Percentiles rank a stretch among this genome's conserved stretches.
Evolutionary conservation across 2,113 vertebrate genomes (phyloP).

Genomic region (Corythaeola cristata): DNA sequence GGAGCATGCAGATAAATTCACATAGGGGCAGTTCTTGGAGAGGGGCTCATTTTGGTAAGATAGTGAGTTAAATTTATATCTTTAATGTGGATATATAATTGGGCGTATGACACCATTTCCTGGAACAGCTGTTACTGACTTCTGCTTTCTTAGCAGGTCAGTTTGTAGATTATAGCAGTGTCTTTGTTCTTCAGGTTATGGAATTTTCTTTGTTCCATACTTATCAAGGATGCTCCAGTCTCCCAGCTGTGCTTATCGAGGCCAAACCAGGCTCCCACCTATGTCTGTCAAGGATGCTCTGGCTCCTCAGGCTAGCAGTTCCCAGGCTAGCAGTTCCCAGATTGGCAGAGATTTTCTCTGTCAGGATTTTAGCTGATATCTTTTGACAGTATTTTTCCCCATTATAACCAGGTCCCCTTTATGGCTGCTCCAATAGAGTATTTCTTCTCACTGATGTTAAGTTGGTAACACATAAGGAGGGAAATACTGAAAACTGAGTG

Average conservation of each 20-base stretch:
- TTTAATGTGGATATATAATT: background rate
- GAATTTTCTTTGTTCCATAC: background rate
- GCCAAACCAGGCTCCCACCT: background rate
- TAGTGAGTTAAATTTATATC: background rate
- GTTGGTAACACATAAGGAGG: conserved; percentile 12
- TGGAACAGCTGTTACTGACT: background rate
- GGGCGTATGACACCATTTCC: fast-evolving
- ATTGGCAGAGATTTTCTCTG: background rate
- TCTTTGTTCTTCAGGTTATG: background rate
- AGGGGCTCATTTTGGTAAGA: background rate
- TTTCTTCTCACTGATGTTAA: conserved; percentile 44
- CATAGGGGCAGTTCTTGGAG: fast-evolving
- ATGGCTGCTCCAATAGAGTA: background rate
- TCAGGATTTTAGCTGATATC: background rate
- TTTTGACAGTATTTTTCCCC: background rate
- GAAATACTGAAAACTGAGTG: conserved; percentile 30
- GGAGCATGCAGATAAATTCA: background rate
- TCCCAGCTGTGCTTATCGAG: background rate
- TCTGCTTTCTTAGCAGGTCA: background rate
- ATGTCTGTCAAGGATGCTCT: background rate
- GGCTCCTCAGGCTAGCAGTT: background rate
- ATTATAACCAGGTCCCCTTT: background rate
- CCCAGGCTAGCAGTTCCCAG: background rate
- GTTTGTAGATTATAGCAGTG: background rate
- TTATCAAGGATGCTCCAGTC: background rate